Evolutionary conservation across 2,113 vertebrate species (phyloP).

Genomic region (Chunga burmeisteri): DNA sequence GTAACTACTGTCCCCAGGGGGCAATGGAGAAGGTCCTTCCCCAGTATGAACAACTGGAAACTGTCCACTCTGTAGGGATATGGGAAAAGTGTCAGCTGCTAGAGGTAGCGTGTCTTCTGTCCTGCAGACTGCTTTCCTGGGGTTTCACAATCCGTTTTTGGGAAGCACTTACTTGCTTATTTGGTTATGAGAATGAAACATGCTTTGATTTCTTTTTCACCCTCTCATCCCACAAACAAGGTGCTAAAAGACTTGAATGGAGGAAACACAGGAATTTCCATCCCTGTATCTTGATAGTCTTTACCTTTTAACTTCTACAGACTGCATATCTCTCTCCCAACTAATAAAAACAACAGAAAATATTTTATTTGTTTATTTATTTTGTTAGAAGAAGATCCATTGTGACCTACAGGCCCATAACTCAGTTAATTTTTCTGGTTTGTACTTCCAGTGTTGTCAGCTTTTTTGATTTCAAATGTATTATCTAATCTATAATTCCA

Average conservation of each 20-base stretch:
- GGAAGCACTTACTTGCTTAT: not conserved
- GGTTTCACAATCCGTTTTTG: not conserved
- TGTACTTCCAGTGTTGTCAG: not conserved
- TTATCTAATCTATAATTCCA: not conserved
- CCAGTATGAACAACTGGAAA: not conserved
- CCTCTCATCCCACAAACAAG: not conserved
- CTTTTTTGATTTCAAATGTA: not conserved
- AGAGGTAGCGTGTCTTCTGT: not conserved
- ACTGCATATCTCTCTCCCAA: not conserved
- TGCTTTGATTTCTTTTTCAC: not conserved
- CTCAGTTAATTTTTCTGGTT: not conserved
- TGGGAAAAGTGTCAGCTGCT: not conserved
- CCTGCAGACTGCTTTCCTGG: not conserved
- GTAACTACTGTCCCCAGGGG: not conserved
- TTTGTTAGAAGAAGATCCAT: not conserved
- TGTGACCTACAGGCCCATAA: not conserved
- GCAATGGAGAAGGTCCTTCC: not conserved
- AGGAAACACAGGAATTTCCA: not conserved
- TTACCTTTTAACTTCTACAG: not conserved
- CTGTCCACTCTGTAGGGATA: not conserved
- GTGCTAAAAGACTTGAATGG: not conserved
- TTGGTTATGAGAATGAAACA: not conserved
- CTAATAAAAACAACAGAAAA: not conserved
- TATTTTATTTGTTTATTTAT: not conserved
- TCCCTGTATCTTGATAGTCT: not conserved